Base-by-base conservation (phyloP, 2,888 invertebrate genomes). In the Pocota personata region DNA sequence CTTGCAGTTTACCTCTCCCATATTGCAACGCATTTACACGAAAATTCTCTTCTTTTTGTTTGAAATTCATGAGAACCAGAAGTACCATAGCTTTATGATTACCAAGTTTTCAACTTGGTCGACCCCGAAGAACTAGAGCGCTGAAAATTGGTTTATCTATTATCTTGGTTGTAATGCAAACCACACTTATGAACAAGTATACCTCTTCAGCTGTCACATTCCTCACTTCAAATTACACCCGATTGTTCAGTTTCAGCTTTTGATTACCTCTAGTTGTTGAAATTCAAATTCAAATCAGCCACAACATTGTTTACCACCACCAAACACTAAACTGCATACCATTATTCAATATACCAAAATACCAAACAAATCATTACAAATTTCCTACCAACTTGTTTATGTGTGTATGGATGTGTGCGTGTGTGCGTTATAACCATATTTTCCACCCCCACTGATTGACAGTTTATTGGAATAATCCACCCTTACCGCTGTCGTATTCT, bases 391-490 rank as follows among this genome's bases (percentile, higher is more conserved):
- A 57, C 57, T 69, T 62, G 46, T 12, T 8, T 32, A n/a, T 27
- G 30, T 16, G 16, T 27, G 24, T 57, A n/a, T 10, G 8, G 6
- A 50, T 52, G 1, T 64, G 52, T 62, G 50, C 48, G 52, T 19
- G 32, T 72, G 30, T n/a, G 35, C 37, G 32, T 62, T 48, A 60
- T 58, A 64, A 67, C 62, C 62, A 64, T 73, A 78, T 64, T 72
- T 73, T 16, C 69, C 48, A 84, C 7, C 55, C 32, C 30, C 8
- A 67, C 76, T 86, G 86, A 86, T 86, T 86, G 86, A 86, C 86
- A 86, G 86, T 82, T 86, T 86, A 86, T 86, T 86, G 80, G 40
- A 76, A 80, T 80, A 80, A 80, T 86, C 86, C 80, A 77, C 80
- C 67, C 79, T 67, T 52, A 67, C 60, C 62, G 16, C 19, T n/a